Base-by-base conservation (phyloP, 1,140 invertebrate genomes). In the Drosophila trapezifrons region DNA sequence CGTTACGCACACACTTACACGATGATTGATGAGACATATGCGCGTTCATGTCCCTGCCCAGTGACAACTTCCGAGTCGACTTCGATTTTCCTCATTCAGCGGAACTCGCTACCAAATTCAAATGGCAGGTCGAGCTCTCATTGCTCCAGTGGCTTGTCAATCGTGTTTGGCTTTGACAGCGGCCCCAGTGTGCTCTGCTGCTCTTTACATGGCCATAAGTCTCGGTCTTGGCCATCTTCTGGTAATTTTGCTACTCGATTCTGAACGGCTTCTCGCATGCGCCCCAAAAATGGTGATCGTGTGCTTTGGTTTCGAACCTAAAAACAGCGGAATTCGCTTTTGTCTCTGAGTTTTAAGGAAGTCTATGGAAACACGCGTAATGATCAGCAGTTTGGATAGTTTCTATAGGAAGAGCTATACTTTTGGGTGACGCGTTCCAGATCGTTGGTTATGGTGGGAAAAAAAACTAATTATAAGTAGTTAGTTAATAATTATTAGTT, bases 131-230 rank as follows among this genome's bases (percentile, higher is more conserved):
- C 10, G 25, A 47, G 15, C 49, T 57, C 65, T 38, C 46, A 13
- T 37, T 72, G 66, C 66, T 51, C 65, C 65, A 72, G 66, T 51
- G 55, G 45, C 72, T 76, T 77, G 75, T 71, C 75, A 78, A 71
- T 78, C 75, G 75, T 77, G 75, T 59, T 60, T 77, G 57, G 40
- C 66, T 58, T 38, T 70, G 74, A 78, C 74, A 78, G 75, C 57
- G 32, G 49, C 29, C 17, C 63, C 35, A 62, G 47, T 51, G 9
- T 32, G 29, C 29, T 38, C 6, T 35, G 51, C 51, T 37, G 45
- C 27, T 65, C 74, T 76, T 76, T 59, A 76, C 75, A 77, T 77
- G 75, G 52, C 75, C 74, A 77, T 77, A 78, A 78, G 71, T 62
- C 47, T 69, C 69, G 57, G 57, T 73, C 69, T 73, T 76, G 69